Percentiles rank a stretch among this genome's conserved stretches.
Conservation (phyloP, 2,113 vertebrate species). For the Amia ocellicauda region DNA sequence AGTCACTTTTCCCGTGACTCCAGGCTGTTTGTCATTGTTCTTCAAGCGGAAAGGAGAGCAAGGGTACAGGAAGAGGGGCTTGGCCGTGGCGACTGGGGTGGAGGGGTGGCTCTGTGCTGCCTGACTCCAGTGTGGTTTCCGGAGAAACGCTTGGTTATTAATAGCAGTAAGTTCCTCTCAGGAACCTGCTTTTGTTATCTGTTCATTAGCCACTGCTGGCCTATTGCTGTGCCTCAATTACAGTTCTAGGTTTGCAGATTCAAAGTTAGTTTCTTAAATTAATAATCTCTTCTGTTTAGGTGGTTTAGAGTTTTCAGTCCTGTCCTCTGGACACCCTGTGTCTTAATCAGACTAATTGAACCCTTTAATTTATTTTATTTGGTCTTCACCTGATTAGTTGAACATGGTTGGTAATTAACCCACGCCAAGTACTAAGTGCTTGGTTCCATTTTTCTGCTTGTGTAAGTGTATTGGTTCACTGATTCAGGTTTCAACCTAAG, state of each 20-base stretch:
- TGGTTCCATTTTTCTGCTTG: too few relatives aligned
- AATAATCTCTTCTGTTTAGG: too few relatives aligned
- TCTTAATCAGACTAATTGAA: too few relatives aligned
- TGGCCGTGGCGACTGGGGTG: conserved; percentile 43
- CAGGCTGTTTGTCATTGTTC: conserved; percentile 56
- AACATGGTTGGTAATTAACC: too few relatives aligned
- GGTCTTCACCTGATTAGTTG: too few relatives aligned
- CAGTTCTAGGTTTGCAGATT: not conserved
- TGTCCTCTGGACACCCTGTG: too few relatives aligned
- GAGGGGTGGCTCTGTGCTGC: conserved; percentile 46
- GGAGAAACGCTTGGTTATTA: conserved; percentile 19
- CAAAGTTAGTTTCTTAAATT: too few relatives aligned
- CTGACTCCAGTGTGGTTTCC: conserved; percentile 31
- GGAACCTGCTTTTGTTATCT: conserved; percentile 20
- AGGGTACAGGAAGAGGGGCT: conserved; percentile 52
- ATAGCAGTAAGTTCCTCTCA: conserved; percentile 20
- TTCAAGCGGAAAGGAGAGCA: conserved; percentile 47
- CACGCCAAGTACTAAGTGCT: too few relatives aligned
- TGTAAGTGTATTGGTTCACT: too few relatives aligned
- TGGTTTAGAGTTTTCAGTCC: too few relatives aligned
- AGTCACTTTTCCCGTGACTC: conserved; percentile 56
- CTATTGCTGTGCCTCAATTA: not conserved
- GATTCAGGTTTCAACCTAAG: too few relatives aligned
- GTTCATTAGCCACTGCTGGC: conserved; percentile 3
- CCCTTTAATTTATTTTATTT: too few relatives aligned